Conservation (phyloP, 1,140 invertebrate genomes). For the Euborellia annulipes region DNA sequence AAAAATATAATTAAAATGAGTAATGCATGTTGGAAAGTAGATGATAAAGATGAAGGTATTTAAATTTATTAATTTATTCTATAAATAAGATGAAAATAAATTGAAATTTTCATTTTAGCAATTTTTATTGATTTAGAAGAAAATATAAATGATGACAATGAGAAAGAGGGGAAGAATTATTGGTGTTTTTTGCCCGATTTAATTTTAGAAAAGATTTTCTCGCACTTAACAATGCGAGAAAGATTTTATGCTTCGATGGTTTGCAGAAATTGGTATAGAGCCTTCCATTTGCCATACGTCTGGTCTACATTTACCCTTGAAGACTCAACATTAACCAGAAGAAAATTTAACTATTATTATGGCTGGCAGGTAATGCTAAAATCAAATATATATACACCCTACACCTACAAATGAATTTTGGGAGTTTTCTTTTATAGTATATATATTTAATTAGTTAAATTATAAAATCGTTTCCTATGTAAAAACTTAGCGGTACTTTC, state of each 20-base stretch:
- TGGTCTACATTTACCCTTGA: conserved; percentile 57
- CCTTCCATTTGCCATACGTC: conserved; percentile 55
- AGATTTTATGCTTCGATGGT: conserved; percentile 61
- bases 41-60: conserved; percentile 39
- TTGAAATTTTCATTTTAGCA: conserved; percentile 33
- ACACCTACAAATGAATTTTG: background rate
- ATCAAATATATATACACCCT: background rate
- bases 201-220: conserved; percentile 60
- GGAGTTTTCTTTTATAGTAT: background rate
- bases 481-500: no score
- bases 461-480: background rate
- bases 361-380: conserved; percentile 47
- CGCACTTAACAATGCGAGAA: conserved; percentile 46
- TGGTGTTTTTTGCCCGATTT: conserved; percentile 62
- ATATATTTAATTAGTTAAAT: background rate
- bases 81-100: no score
- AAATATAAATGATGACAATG: conserved; percentile 23
- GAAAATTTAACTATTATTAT: conserved; percentile 66
- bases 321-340: conserved; percentile 54
- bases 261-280: conserved; percentile 47
- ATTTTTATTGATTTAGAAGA: conserved; percentile 38
- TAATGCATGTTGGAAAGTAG: conserved; percentile 39
- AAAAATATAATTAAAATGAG: conserved; percentile 26
- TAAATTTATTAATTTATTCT: no score
- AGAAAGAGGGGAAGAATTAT: conserved; percentile 29